These are phyloP conservation scores for Elaphurus davidianus DNA, from an alignment of 2,113 vertebrate genomes.

Conservation along the genomic window DNA sequence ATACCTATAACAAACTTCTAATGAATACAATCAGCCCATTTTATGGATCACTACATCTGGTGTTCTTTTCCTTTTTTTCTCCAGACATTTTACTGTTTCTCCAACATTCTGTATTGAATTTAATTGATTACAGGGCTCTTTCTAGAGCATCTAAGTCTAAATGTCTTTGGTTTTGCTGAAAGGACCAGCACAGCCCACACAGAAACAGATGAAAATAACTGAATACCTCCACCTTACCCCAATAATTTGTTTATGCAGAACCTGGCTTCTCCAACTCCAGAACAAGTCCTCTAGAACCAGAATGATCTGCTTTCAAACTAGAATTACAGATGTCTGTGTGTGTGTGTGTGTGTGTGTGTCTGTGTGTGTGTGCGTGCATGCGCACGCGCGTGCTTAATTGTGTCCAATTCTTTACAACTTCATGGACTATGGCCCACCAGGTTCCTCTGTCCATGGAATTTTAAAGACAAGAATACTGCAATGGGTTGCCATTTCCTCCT, in stretches of 20 bases:
- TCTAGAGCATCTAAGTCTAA: neutral
- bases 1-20: neutral
- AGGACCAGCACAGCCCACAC: neutral
- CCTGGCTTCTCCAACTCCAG: neutral
- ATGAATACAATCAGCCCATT: neutral
- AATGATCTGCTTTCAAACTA: neutral
- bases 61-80: neutral
- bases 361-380: fast-evolving
- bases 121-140: neutral
- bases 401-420: neutral
- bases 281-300: neutral
- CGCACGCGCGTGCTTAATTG: neutral
- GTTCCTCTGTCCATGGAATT: neutral
- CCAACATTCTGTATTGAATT: neutral
- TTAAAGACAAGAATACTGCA: neutral
- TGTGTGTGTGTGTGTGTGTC: neutral
- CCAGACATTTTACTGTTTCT: neutral
- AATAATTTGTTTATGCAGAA: neutral
- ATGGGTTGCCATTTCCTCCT: neutral
- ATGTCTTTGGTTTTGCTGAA: neutral
- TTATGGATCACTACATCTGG: neutral
- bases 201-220: neutral
- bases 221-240: neutral
- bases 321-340: neutral
- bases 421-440: neutral